Evolutionary conservation across 2,888 invertebrate genomes (phyloP).

Genomic region (Ophion ellenae): DNA sequence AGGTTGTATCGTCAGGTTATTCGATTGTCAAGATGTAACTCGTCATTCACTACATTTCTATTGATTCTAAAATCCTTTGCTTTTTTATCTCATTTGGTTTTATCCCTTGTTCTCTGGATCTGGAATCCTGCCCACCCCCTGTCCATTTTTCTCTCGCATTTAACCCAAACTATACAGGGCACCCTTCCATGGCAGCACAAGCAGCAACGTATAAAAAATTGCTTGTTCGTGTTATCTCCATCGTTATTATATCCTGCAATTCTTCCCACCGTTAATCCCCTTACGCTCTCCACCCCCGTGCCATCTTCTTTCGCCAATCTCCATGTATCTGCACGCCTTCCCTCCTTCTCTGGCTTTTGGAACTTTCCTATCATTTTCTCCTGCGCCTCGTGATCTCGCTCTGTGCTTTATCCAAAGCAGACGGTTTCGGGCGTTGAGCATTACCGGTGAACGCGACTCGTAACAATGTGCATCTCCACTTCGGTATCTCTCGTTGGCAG

Average conservation of each 20-base stretch:
- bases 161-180: not conserved
- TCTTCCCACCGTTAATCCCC: slow-evolving; percentile 24
- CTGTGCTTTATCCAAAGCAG: slow-evolving; percentile 53
- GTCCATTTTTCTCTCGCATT: slow-evolving; percentile 1
- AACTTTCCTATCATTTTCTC: slow-evolving; percentile 28
- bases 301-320: slow-evolving; percentile 6
- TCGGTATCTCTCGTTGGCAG: not conserved
- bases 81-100: not conserved
- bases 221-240: slow-evolving; percentile 66
- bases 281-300: not conserved
- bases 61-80: not conserved
- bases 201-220: slow-evolving; percentile 65
- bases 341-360: slow-evolving; percentile 32
- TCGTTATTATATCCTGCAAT: slow-evolving; percentile 65
- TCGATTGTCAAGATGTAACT: not conserved
- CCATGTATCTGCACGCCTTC: not conserved
- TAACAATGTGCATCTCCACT: slow-evolving; percentile 54
- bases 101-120: not conserved
- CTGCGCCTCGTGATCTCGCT: slow-evolving; percentile 6
- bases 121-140: slow-evolving; percentile 8
- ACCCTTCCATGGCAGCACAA: slow-evolving; percentile 44
- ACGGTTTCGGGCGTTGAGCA: slow-evolving; percentile 65
- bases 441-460: slow-evolving; percentile 65
- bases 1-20: not conserved
- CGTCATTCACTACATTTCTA: not conserved